Evolutionary conservation across 2,113 vertebrate genomes (phyloP).

Genomic region (Saccopteryx bilineata): DNA sequence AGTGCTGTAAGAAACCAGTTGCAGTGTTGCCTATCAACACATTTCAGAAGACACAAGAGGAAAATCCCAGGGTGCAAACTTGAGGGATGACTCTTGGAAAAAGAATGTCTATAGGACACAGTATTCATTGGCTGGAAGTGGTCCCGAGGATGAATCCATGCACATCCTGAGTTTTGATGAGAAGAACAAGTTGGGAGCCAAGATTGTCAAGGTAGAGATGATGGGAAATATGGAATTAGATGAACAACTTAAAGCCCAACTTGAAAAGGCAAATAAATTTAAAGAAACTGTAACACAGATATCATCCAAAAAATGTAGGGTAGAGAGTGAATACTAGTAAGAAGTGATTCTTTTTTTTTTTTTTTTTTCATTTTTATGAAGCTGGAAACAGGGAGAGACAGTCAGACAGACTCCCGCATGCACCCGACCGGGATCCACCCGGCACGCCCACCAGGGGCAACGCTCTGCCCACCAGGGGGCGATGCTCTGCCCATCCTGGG

Average conservation of each 20-base stretch:
- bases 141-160: constrained; percentile 79
- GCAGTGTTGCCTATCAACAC: neutral
- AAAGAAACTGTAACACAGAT: constrained; percentile 86
- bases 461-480: no score
- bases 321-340: constrained; percentile 60
- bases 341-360: no score
- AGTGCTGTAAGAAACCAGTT: constrained; percentile 34
- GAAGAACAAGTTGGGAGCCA: constrained; percentile 97
- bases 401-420: no score
- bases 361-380: no score
- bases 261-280: constrained; percentile 93
- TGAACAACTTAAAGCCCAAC: constrained; percentile 92
- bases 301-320: constrained; percentile 73
- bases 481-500: no score
- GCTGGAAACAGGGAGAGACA: no score
- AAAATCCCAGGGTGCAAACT: neutral
- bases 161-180: constrained; percentile 94
- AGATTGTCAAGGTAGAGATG: constrained; percentile 97
- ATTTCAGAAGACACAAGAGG: constrained; percentile 9
- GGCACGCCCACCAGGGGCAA: no score
- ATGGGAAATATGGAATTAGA: constrained; percentile 94
- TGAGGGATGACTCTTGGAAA: neutral
- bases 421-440: no score
- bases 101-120: constrained; percentile 15
- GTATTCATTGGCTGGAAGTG: constrained; percentile 67